A percentile compares a stretch with the other conserved stretches of the same genome.
Evolutionary conservation across 2,797 vertebrate genomes (phyloP).

Genomic region (Mycteria americana): DNA sequence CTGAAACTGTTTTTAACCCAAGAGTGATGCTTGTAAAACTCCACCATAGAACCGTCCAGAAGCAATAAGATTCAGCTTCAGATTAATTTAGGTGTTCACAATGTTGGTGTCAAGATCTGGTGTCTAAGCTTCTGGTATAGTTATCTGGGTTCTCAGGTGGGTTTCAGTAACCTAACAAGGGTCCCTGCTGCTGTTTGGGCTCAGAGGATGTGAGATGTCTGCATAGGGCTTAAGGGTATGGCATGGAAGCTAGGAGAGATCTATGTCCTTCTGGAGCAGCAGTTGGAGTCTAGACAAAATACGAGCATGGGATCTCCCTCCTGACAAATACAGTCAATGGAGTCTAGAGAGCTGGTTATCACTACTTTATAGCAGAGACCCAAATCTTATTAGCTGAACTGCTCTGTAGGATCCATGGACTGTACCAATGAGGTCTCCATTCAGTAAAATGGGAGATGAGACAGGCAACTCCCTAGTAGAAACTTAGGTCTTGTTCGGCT

Average conservation of each 20-base stretch:
- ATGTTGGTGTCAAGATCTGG: background rate
- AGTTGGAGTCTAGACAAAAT: background rate
- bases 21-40: background rate
- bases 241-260: background rate
- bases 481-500: background rate
- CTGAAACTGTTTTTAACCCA: background rate
- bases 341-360: background rate
- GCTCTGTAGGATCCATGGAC: background rate
- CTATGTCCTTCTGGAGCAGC: background rate
- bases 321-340: background rate
- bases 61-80: background rate
- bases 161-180: background rate
- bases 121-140: background rate
- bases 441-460: background rate
- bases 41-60: background rate
- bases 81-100: background rate
- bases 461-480: accelerated
- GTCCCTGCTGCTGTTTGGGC: background rate
- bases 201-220: background rate
- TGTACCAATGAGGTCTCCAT: background rate
- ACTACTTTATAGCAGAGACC: background rate
- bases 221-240: background rate
- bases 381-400: background rate
- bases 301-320: background rate
- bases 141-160: background rate